A percentile compares a stretch with the other conserved stretches of the same genome.
Conservation (phyloP, 2,888 invertebrate species). For the Aspidiotus rigidus region DNA sequence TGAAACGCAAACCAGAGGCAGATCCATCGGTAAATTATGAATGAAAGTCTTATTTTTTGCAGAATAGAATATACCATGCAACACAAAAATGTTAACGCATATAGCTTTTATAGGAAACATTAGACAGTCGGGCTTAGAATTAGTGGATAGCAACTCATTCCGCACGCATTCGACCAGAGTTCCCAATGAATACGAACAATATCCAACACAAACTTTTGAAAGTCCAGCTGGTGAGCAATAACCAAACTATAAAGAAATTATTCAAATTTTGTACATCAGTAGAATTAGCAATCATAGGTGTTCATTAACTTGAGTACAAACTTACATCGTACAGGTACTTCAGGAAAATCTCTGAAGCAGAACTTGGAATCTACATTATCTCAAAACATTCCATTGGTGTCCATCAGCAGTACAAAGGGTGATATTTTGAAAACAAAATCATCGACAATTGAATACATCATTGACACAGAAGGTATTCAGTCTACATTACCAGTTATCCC, state of each 20-base stretch:
- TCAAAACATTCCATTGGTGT: conserved; percentile 10
- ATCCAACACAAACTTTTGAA: conserved; percentile 18
- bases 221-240: conserved; percentile 9
- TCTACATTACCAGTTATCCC: not conserved
- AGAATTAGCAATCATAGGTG: no score
- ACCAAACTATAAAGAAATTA: no score
- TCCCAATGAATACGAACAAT: conserved; percentile 25
- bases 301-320: no score
- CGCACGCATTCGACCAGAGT: conserved; percentile 58
- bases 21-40: not conserved
- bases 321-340: not conserved
- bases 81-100: not conserved
- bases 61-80: not conserved
- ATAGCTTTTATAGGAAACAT: not conserved
- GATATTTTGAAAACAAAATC: conserved; percentile 17
- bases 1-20: conserved; percentile 22
- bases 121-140: conserved; percentile 65
- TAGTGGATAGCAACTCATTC: conserved; percentile 73
- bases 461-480: conserved; percentile 6
- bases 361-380: conserved; percentile 17
- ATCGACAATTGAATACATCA: conserved; percentile 4
- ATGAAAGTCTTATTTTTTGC: not conserved
- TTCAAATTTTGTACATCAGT: no score
- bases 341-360: conserved; percentile 26
- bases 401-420: conserved; percentile 2